Percentiles rank a stretch among this genome's conserved stretches.
phyloP scores from a whole-genome alignment of 2,113 vertebrate species.

The Notarius quadriscutis region DNA sequence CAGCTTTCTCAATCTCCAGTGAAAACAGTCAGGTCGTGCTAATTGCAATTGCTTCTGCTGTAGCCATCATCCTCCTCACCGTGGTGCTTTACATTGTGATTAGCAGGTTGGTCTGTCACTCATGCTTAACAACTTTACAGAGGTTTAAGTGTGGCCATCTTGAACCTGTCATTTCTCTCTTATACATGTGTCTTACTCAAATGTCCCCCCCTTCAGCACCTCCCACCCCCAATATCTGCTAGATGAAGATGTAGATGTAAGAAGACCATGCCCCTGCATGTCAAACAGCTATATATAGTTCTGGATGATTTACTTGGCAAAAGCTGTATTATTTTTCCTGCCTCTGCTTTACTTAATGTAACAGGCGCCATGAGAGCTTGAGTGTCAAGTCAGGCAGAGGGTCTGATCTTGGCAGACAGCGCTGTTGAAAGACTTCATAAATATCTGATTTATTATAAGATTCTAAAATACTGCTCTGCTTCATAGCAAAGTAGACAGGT shows the following conservation, averaged over 20 bases:
- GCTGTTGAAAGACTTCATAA: constrained; percentile 62
- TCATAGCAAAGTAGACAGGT: constrained; percentile 59
- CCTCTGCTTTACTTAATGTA: constrained; percentile 44
- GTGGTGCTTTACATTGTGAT: constrained; percentile 90
- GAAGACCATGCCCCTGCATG: constrained; percentile 37
- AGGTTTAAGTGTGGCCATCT: constrained; percentile 32
- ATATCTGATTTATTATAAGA: constrained; percentile 67
- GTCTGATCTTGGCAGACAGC: constrained; percentile 61
- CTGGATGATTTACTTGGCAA: constrained; percentile 40
- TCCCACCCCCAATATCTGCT: constrained; percentile 13
- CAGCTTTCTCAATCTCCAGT: constrained; percentile 96
- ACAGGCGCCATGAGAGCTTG: constrained; percentile 35
- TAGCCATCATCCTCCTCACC: constrained; percentile 92
- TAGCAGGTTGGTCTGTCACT: constrained; percentile 81
- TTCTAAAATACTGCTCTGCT: constrained; percentile 64
- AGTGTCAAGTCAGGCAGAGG: constrained; percentile 45
- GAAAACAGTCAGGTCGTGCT: constrained; percentile 95
- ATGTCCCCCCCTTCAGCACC: constrained; percentile 13
- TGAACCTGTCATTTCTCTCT: constrained; percentile 41
- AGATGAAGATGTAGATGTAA: constrained; percentile 38
- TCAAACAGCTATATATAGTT: constrained; percentile 40
- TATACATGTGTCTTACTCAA: constrained; percentile 5
- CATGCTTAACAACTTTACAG: neutral
- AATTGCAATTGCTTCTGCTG: constrained; percentile 91
- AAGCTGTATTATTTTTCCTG: constrained; percentile 46